phyloP scores from a whole-genome alignment of 2,113 vertebrate species.

The Equus przewalskii region DNA sequence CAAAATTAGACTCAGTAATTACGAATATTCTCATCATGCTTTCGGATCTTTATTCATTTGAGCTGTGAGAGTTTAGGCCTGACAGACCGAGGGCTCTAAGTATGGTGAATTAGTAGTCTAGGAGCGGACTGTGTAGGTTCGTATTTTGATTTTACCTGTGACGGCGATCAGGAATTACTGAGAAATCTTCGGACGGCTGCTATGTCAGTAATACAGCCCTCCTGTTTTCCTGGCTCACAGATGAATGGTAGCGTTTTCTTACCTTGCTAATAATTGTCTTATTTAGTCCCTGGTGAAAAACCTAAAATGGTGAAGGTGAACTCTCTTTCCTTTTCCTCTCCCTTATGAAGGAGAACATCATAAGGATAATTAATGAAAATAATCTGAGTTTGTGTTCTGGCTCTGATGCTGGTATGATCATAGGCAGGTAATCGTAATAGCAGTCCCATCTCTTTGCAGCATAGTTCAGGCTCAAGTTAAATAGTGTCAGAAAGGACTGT shows the following conservation, averaged over 20 bases:
- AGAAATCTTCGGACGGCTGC: neutral
- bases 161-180: neutral
- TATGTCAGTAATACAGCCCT: neutral
- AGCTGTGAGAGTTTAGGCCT: neutral
- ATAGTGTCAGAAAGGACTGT: neutral
- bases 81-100: neutral
- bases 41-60: neutral
- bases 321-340: neutral
- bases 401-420: neutral
- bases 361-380: neutral
- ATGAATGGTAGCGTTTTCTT: neutral
- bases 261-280: neutral
- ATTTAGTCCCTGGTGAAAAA: neutral
- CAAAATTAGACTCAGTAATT: neutral
- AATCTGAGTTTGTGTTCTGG: neutral
- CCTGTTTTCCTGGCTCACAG: neutral
- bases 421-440: neutral
- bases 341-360: neutral
- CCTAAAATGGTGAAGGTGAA: neutral
- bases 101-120: slow-evolving; percentile 1
- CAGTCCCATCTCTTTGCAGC: neutral
- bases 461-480: neutral
- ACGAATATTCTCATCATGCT: neutral
- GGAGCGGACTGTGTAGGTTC: neutral
- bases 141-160: neutral